A percentile compares a stretch with the other conserved stretches of the same genome.
These are phyloP conservation scores for Ridgeia piscesae DNA, from an alignment of 1,140 invertebrate species.

Conservation along the genomic window DNA sequence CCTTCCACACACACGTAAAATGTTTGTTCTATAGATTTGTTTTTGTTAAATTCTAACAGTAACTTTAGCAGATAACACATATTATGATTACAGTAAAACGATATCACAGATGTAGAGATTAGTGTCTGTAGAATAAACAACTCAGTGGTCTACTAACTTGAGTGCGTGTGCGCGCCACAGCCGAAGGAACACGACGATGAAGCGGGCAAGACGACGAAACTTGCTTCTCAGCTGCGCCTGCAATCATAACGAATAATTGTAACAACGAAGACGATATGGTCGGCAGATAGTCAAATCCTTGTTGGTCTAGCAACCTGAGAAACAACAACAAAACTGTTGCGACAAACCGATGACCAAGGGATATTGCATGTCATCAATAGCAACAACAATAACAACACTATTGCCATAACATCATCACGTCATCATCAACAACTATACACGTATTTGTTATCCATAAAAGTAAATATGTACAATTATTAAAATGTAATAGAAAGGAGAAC, in stretches of 20 bases:
- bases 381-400: neutral
- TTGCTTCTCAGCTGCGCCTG: neutral
- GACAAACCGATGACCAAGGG: too few relatives aligned
- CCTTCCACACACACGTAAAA: too few relatives aligned
- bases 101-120: neutral
- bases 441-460: too few relatives aligned
- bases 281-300: too few relatives aligned
- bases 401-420: too few relatives aligned
- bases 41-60: too few relatives aligned
- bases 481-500: too few relatives aligned
- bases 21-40: too few relatives aligned
- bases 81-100: neutral
- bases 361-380: neutral
- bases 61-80: neutral
- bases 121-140: neutral
- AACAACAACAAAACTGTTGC: too few relatives aligned
- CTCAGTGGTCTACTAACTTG: neutral
- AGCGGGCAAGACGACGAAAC: slow-evolving; percentile 1
- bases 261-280: neutral
- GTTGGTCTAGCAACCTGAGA: too few relatives aligned
- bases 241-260: neutral
- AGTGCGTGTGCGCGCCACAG: neutral
- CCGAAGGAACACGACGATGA: slow-evolving; percentile 4
- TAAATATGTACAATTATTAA: too few relatives aligned
- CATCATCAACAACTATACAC: too few relatives aligned